Evolutionary conservation across 1,140 invertebrate genomes (phyloP), one percentile per base, ranked within the genome.

Genomic region (Pseudomyrmex concolor): DNA sequence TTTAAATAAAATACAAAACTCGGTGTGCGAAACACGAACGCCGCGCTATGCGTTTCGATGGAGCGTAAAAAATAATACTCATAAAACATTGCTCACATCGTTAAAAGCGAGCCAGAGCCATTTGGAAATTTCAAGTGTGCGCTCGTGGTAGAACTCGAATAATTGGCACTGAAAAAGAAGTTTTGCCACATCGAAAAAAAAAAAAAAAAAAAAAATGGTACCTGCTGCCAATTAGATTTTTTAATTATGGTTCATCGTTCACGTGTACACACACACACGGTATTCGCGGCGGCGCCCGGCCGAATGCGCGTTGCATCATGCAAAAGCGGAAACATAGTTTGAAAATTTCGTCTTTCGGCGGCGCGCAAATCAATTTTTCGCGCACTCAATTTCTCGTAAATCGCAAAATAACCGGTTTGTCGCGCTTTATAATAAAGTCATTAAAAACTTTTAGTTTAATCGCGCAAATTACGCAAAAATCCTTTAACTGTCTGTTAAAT

Each of bases 131-230:
- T 82, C 62, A 68, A 67, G 78, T 45, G 15, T 43, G 17, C 70
- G 43, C 73, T 57, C 54, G 34, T 60, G 51, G 9, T 13, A 12
- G 57, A 62, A 17, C 48, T 70, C 57, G 71, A 71, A 84, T 85
- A 84, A 85, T 85, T 85, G 72, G 64, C 81, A 77, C 45, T 48
- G 64, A 19, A 62, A 68, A 74, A 83, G 55, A 62, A 51, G 60
- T 83, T 78, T 59, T 25, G 45, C 45, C 34, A 43, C 17, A 59
- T 70, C n/a, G 57, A 70, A 71, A 86, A 57, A 81, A 85, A 78
- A 77, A 85, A 54, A 70, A 71, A n/a, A 85, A 57, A 81, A 85
- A 78, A 77, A 85, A 67, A 76, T 83, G 62, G 45, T 68, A 67
- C 19, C 54, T 15, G 25, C 15, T 50, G 54, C 54, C 81, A 83